A percentile compares a stretch with the other conserved stretches of the same genome.
Evolutionary conservation across 1,140 invertebrate genomes (phyloP).

Genomic region (Orchestia grillus): DNA sequence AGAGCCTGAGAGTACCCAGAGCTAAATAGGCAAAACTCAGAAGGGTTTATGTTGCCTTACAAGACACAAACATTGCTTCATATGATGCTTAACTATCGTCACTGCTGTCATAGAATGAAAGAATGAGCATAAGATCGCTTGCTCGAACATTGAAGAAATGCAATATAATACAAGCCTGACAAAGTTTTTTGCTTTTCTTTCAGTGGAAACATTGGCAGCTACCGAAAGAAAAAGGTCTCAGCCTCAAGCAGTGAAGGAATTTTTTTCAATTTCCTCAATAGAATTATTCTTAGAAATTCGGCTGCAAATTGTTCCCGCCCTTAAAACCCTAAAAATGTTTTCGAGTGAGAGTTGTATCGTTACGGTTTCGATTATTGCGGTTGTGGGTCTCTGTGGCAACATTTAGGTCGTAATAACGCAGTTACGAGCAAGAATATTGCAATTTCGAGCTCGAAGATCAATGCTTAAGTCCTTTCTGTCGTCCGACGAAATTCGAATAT

Average conservation of each 20-base stretch:
- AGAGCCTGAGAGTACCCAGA: no score
- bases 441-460: not conserved
- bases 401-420: constrained; percentile 35
- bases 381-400: not conserved
- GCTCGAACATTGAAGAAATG: no score
- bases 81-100: no score
- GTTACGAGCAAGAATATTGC: constrained; percentile 11
- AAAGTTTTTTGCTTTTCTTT: not conserved
- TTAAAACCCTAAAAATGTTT: not conserved
- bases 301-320: not conserved
- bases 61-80: no score
- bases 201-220: not conserved
- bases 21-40: no score
- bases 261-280: not conserved
- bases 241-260: not conserved
- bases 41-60: no score
- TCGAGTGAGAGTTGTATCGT: not conserved
- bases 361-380: constrained; percentile 5
- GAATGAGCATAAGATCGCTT: not conserved
- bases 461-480: not conserved
- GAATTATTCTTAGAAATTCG: not conserved
- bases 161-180: no score
- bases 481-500: not conserved
- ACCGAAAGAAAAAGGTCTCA: not conserved
- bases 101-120: not conserved